A percentile compares a stretch with the other conserved stretches of the same genome.
Conservation (phyloP, 1,140 invertebrate species). For the Apis florea region DNA sequence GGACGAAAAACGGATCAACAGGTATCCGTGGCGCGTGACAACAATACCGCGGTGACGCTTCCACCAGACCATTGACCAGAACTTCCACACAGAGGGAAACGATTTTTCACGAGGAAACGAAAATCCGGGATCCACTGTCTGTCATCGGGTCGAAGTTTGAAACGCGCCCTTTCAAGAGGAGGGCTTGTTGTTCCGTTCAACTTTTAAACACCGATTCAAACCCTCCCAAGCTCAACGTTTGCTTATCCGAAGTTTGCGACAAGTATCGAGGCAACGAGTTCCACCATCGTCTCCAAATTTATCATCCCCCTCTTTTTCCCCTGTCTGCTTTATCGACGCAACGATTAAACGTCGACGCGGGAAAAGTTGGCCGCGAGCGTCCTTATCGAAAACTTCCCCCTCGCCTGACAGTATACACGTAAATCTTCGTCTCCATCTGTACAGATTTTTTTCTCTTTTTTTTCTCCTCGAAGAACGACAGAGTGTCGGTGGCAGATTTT, state of each 20-base stretch:
- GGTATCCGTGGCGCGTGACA: not conserved
- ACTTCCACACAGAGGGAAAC: not conserved
- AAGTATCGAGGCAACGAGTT: not conserved
- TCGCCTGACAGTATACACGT: not conserved
- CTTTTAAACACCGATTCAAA: not conserved
- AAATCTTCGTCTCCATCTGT: not conserved
- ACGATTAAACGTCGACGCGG: not conserved
- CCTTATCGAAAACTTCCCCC: not conserved
- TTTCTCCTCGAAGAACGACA: not conserved
- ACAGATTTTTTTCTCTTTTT: too few relatives aligned
- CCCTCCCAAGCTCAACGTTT: not conserved
- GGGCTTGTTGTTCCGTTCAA: not conserved
- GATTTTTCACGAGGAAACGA: too few relatives aligned
- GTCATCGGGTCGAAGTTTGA: too few relatives aligned
- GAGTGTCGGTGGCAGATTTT: not conserved
- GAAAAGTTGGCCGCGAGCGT: not conserved
- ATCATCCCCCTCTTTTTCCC: not conserved
- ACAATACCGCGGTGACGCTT: not conserved
- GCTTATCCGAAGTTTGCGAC: not conserved
- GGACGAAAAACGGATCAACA: constrained; percentile 17
- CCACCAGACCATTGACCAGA: not conserved
- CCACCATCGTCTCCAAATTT: not conserved
- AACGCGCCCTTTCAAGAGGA: too few relatives aligned
- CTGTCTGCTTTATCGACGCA: not conserved
- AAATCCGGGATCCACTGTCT: not conserved